Conservation (phyloP, 2,888 invertebrate genomes). For the Notodonta dromedarius region DNA sequence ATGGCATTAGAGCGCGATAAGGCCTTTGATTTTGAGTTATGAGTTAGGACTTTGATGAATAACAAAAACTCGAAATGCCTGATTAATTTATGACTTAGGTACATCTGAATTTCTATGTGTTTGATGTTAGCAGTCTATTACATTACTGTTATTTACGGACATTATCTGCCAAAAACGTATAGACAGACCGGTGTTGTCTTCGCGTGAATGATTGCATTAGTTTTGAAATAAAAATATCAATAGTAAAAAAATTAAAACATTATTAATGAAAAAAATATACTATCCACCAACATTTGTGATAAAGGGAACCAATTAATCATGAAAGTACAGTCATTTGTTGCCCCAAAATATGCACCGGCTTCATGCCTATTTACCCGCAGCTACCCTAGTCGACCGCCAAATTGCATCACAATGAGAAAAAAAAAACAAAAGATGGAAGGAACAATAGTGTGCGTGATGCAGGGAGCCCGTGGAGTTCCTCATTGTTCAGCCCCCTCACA, state of each 20-base stretch:
- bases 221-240: too few relatives aligned
- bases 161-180: too few relatives aligned
- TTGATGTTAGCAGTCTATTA: too few relatives aligned
- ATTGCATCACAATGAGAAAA: conserved; percentile 64
- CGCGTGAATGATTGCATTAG: too few relatives aligned
- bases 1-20: not conserved
- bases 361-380: conserved; percentile 54
- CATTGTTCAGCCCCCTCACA: conserved; percentile 65
- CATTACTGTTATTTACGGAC: too few relatives aligned
- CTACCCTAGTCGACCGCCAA: conserved; percentile 50
- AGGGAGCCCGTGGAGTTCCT: conserved; percentile 61
- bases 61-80: not conserved
- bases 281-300: conserved; percentile 7
- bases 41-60: not conserved
- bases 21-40: not conserved
- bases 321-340: conserved; percentile 37
- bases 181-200: too few relatives aligned
- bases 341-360: conserved; percentile 53
- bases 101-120: too few relatives aligned
- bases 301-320: conserved; percentile 28
- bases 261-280: too few relatives aligned
- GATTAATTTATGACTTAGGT: too few relatives aligned
- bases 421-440: conserved; percentile 62
- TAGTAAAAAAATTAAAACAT: too few relatives aligned
- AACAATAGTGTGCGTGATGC: conserved; percentile 70